Conservation (phyloP, 2,113 vertebrate species). For the Rhinolophus ferrumequinum region DNA sequence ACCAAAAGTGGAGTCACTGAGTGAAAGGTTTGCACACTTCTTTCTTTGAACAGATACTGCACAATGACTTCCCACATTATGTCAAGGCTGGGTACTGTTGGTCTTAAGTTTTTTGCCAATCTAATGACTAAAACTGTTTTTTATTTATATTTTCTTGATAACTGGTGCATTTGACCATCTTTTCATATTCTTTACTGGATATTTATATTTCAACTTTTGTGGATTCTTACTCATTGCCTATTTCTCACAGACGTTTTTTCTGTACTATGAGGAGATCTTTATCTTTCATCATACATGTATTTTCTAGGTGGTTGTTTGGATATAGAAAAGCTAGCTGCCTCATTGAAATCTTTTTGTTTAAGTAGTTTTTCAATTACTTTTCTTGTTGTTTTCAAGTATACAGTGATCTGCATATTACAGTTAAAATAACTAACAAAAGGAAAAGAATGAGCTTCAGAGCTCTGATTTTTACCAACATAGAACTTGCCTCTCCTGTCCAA, state of each 20-base stretch:
- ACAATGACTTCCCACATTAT: not conserved
- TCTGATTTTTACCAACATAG: not conserved
- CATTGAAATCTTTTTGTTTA: not conserved
- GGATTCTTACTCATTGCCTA: not conserved
- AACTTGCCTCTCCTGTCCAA: not conserved
- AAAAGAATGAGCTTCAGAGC: not conserved
- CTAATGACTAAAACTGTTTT: conserved; percentile 1
- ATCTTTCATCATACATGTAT: not conserved
- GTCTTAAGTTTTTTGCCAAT: not conserved
- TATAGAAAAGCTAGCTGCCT: not conserved
- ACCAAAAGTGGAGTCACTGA: not conserved
- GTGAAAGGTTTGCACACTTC: not conserved
- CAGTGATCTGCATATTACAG: not conserved
- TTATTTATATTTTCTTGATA: conserved; percentile 28
- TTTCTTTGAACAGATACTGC: conserved; percentile 2
- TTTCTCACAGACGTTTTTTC: not conserved
- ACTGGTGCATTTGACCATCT: not conserved
- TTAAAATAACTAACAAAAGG: not conserved
- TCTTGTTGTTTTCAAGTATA: not conserved
- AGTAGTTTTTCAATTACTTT: not conserved
- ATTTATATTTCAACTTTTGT: conserved; percentile 7
- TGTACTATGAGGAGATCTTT: not conserved
- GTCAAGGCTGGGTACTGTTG: not conserved
- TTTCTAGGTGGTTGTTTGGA: conserved; percentile 21
- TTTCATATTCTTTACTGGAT: not conserved